phyloP scores from a whole-genome alignment of 2,888 invertebrate species.

The Electrophaes corylata region DNA sequence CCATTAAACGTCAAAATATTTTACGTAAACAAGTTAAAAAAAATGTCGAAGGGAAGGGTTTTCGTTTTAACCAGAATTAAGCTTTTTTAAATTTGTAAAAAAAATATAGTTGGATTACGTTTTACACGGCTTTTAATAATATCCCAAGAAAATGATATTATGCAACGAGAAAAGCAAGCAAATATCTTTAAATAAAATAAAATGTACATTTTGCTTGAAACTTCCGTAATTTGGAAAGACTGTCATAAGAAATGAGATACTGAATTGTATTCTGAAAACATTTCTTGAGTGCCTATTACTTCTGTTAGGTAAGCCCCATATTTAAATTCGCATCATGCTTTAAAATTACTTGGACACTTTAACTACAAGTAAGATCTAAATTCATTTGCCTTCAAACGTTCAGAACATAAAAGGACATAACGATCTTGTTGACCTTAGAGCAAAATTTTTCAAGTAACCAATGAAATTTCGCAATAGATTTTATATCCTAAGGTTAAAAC shows the following conservation, averaged over 20 bases:
- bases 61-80: too few relatives aligned
- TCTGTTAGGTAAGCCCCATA: not conserved
- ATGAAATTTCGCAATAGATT: not conserved
- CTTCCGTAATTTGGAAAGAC: constrained; percentile 10
- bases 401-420: constrained; percentile 15
- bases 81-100: too few relatives aligned
- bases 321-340: not conserved
- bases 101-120: too few relatives aligned
- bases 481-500: not conserved
- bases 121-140: too few relatives aligned
- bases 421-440: constrained; percentile 15
- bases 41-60: too few relatives aligned
- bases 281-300: not conserved
- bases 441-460: constrained; percentile 1
- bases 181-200: not conserved
- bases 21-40: too few relatives aligned
- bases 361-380: not conserved
- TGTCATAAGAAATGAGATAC: not conserved
- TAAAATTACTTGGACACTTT: not conserved
- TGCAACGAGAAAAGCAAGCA: not conserved
- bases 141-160: not conserved
- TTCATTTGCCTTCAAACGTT: not conserved
- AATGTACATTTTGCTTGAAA: not conserved
- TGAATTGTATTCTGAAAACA: not conserved
- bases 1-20: too few relatives aligned